Evolutionary conservation across 2,888 invertebrate species (phyloP), one percentile per base, ranked within the genome.

Genomic region (Tetramorium bicarinatum): DNA sequence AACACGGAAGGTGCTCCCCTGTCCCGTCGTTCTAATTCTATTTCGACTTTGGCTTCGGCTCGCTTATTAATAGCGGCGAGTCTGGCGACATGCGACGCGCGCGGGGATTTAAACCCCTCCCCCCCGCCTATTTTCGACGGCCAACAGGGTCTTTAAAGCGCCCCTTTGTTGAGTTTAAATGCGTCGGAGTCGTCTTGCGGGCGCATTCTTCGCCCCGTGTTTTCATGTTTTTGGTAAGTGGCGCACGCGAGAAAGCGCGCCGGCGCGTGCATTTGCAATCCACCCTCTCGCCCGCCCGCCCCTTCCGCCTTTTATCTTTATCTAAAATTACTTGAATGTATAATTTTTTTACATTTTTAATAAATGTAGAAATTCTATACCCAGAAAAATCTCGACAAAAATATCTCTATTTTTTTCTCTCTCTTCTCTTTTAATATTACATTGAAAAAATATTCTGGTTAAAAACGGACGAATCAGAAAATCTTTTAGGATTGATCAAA

Each of bases 241-340:
- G 11, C 64, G 11, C 64, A 76, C 49, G 75, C 75, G 47, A 52
- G 38, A 13, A 8, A 41, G 49, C 52, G 49, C 52, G 67, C 66
- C 25, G 66, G 41, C 41, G 76, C 13, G 18, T 44, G 25, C 18
- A 41, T 7, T 74, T 13, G 18, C 41, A 15, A 56, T 59, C 54
- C 18, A 7, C 29, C 11, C 54, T 38, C 13, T 9, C 21, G 3
- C 6, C n/a, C 11, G 9, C 7, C 7, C n/a, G 9, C 2, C 15
- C 13, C 3, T n/a, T 34, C 3, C 25, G 13, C 52, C 6, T 38
- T n/a, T 54, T n/a, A n/a, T 54, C 6, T 56, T 6, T 1, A 56
- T 38, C 3, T 62, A 62, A 4, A 62, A n/a, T 13, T 38, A 62
- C 4, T n/a, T 18, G 38, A 59, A 13, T 25, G 25, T 7, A 59